phyloP scores from a whole-genome alignment of 2,888 invertebrate species.

The Drosophila pseudotalamancana region DNA sequence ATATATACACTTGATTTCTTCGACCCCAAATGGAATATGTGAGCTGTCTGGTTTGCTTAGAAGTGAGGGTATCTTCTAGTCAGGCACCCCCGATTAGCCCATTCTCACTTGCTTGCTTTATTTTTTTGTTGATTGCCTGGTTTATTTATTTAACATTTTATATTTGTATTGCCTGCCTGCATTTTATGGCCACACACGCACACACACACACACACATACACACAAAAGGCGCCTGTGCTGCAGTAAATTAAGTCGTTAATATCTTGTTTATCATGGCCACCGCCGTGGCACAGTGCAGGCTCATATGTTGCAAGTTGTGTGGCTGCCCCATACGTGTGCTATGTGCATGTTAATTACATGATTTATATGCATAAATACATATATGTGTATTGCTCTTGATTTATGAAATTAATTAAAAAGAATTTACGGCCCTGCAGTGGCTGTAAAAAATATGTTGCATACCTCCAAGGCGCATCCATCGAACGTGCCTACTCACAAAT shows the following conservation, averaged over 20 bases:
- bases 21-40: no score
- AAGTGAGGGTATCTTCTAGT: no score
- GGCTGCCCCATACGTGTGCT: constrained; percentile 26
- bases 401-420: constrained; percentile 76
- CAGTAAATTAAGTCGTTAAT: constrained; percentile 80
- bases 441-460: constrained; percentile 64
- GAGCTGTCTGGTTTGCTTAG: no score
- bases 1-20: no score
- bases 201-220: constrained; percentile 35
- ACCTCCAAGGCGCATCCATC: constrained; percentile 45
- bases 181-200: constrained; percentile 57
- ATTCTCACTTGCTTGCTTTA: not conserved
- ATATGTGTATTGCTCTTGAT: constrained; percentile 60
- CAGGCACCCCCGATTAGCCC: no score
- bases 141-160: constrained; percentile 76
- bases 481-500: constrained; percentile 22
- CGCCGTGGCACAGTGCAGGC: constrained; percentile 10
- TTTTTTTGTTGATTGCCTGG: constrained; percentile 38
- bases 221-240: constrained; percentile 41
- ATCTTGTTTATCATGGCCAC: constrained; percentile 75
- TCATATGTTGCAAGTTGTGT: constrained; percentile 45
- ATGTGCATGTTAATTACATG: constrained; percentile 76
- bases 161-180: constrained; percentile 72
- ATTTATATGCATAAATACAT: constrained; percentile 70
- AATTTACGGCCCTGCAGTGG: constrained; percentile 42